Evolutionary conservation across 2,113 vertebrate species (phyloP), one percentile per base, ranked within the genome.

Genomic region (Xiphophorus hellerii): DNA sequence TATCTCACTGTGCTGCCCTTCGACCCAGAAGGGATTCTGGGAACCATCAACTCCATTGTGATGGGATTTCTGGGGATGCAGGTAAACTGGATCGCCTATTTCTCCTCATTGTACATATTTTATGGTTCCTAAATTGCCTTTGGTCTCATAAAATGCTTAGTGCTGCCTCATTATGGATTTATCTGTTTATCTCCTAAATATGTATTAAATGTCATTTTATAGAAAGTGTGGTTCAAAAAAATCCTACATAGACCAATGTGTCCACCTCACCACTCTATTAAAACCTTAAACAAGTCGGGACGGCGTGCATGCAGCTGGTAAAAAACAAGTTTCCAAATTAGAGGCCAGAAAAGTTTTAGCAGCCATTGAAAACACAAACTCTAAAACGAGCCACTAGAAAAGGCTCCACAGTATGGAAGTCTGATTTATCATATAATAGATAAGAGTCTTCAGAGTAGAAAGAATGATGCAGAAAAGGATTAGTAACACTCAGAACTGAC

Each of bases 41-140:
- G 91, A 44, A 95, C 93, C 77, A 90, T 95, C 80, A 95, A 93
- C 86, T 95, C 90, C 1, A 44, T 95, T 78, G 88, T 95, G 20
- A 74, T 95, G 89, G 94, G 95, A 79, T 96, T 96, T 91, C 87
- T 95, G 77, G 95, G 95, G 31, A 94, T 96, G 91, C 95, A 96
- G 93, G 95, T 96, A 89, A 92, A 86, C 69, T 7, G 11, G 33
- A 66, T 42, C 39, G 25, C 74, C 20, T 73, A 60, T 68, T 69
- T 69, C 9, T 61, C 25, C 44, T 58, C 11, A 37, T 35, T 35
- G 33, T 35, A 8, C 33, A 35, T 7, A 9, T 12, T 37, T 35
- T 37, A 37, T 37, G 35, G 35, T 37, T 37, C 35, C 35, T n/a
- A 58, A 58, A n/a, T n/a, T n/a, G 9, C 25, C 9, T 58, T n/a